A percentile compares a stretch with the other conserved stretches of the same genome.
Evolutionary conservation across 2,888 invertebrate species (phyloP).

Genomic region (Sinhomidia bicolor): DNA sequence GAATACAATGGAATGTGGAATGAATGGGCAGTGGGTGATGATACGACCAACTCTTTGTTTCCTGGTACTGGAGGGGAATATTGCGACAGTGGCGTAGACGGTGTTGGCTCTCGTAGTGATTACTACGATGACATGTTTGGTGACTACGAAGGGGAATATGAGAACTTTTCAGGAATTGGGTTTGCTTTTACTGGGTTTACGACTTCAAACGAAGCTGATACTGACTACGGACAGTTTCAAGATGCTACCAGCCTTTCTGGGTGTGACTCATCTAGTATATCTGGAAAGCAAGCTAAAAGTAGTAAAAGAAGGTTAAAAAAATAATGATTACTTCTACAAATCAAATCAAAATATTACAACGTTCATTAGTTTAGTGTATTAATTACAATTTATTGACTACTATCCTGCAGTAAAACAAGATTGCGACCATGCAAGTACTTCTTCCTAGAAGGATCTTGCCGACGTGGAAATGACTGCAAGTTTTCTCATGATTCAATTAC

Average conservation of each 20-base stretch:
- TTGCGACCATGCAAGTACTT: slow-evolving; percentile 79
- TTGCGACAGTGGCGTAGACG: slow-evolving; percentile 74
- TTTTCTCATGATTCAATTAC: slow-evolving; percentile 80
- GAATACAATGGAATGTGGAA: slow-evolving; percentile 72
- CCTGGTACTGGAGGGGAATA: slow-evolving; percentile 63
- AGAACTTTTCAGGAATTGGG: slow-evolving; percentile 68
- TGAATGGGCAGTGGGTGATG: slow-evolving; percentile 66
- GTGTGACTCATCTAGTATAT: slow-evolving; percentile 65
- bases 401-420: slow-evolving; percentile 75
- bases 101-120: slow-evolving; percentile 73
- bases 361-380: not conserved
- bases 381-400: too few relatives aligned
- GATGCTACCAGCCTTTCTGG: slow-evolving; percentile 64
- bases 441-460: slow-evolving; percentile 78
- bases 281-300: slow-evolving; percentile 77
- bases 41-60: slow-evolving; percentile 56
- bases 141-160: slow-evolving; percentile 73
- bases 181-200: slow-evolving; percentile 64
- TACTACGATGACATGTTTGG: slow-evolving; percentile 77
- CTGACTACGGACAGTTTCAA: slow-evolving; percentile 79
- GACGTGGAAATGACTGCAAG: slow-evolving; percentile 79
- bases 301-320: slow-evolving; percentile 70
- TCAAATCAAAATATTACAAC: not conserved
- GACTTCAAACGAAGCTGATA: slow-evolving; percentile 72
- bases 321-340: not conserved